Evolutionary conservation across 2,797 vertebrate species (phyloP), one percentile per base, ranked within the genome.

Genomic region (Prunella strophiata): DNA sequence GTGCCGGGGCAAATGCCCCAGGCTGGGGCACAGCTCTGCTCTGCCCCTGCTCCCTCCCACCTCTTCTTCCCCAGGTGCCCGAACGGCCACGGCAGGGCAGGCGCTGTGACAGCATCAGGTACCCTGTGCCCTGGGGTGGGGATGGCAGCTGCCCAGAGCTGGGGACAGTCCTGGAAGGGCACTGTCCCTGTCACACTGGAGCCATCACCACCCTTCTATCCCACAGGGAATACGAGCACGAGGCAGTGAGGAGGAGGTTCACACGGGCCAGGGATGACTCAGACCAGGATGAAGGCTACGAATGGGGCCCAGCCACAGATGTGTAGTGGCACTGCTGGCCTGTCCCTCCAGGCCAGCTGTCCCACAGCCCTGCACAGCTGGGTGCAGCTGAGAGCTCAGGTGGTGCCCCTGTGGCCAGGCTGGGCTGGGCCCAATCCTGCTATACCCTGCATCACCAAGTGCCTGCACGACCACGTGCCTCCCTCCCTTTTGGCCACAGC

Each of bases 281-380:
- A 0, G 98, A 98, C 0, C 96, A 99, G 1, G 97, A 96, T 0
- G 98, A 99, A 0, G 98, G 98, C 89, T 98, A 98, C 0, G 98
- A 98, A 89, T 99, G 99, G 99, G 99, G 99, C 21, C 99, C 99
- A 1, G 99, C 99, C 23, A 99, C 99, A 7, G 99, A 99, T 30
- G 98, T 99, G 52, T 99, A 98, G 71, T 3, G 3, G 38, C 32
- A 82, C 17, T 1, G 4, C 30, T 38, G 82, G n/a, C 61, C 58
- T 16, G 21, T 29, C 16, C 48, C 23, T 4, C n/a, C 10, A 43
- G 18, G 38, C 27, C 73, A 59, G 27, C 52, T n/a, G 30, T 77
- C 47, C 20, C 6, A 0, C 75, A 70, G 61, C 65, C 42, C 40
- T 15, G 4, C 0, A 2, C 11, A 51, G 16, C 26, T 6, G 1